phyloP scores from a whole-genome alignment of 2,797 vertebrate genomes.

The Brachymystax lenok region DNA sequence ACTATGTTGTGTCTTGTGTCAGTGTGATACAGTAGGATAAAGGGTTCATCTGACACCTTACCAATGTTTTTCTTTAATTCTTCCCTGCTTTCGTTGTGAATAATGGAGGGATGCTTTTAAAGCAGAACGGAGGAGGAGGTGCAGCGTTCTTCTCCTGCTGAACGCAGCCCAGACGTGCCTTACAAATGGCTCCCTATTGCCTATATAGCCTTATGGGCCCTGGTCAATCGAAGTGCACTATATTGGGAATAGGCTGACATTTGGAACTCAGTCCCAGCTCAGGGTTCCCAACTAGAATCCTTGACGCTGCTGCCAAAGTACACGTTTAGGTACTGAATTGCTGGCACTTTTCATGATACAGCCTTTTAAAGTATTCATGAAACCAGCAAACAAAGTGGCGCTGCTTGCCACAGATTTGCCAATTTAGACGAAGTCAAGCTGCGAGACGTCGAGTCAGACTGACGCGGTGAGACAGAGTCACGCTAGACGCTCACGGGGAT shows the following conservation, averaged over 20 bases:
- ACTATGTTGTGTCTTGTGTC: neutral
- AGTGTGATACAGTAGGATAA: neutral
- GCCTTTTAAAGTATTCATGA: conserved; percentile 82
- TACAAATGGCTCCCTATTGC: neutral
- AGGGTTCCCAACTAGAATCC: conserved; percentile 76
- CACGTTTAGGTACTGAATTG: conserved; percentile 75
- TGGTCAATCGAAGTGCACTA: neutral
- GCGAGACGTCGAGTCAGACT: neutral
- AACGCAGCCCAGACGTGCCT: neutral
- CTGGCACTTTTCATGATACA: conserved; percentile 78
- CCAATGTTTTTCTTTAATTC: neutral
- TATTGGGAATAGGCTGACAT: neutral
- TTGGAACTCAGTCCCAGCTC: conserved; percentile 46
- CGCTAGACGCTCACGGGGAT: conserved; percentile 42
- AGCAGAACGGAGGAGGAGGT: neutral
- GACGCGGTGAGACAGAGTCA: conserved; percentile 43
- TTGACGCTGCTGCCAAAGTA: conserved; percentile 76
- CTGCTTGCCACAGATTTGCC: conserved; percentile 69
- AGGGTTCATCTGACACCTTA: neutral
- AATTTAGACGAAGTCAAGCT: conserved; percentile 45
- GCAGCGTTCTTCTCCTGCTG: neutral
- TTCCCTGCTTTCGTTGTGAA: neutral
- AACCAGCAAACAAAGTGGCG: conserved; percentile 73
- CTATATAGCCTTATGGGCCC: neutral
- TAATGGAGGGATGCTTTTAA: neutral